A percentile compares a stretch with the other conserved stretches of the same genome.
These are phyloP conservation scores for Digitonthophagus gazella DNA, from an alignment of 2,888 invertebrate species.

Conservation along the genomic window DNA sequence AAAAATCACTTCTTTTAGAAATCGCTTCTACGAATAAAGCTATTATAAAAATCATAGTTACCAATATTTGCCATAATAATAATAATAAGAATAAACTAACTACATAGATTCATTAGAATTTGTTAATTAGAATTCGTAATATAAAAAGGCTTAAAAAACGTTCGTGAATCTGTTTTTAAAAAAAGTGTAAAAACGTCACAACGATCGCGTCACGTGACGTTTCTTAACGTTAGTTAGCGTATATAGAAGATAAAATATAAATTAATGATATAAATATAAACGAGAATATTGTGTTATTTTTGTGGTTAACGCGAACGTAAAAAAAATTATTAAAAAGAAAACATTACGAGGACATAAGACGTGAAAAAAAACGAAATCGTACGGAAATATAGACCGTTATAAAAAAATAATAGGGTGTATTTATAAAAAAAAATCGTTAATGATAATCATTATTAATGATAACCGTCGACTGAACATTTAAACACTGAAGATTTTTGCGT, in stretches of 20 bases:
- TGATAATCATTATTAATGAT: background rate
- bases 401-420: background rate
- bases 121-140: no score
- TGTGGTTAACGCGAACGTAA: conserved; percentile 28
- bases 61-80: conserved; percentile 29
- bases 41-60: conserved; percentile 30
- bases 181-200: conserved; percentile 21
- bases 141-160: background rate
- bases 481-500: no score
- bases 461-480: background rate
- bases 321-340: conserved; percentile 28
- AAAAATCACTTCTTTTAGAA: no score
- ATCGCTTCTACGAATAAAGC: background rate
- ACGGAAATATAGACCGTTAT: no score
- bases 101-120: background rate
- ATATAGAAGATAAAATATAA: conserved; percentile 28
- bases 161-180: conserved; percentile 17
- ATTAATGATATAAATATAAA: conserved; percentile 6
- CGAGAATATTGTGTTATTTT: conserved; percentile 33
- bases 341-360: conserved; percentile 29
- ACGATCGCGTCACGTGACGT: conserved; percentile 28
- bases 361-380: background rate
- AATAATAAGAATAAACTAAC: conserved; percentile 18
- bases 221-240: conserved; percentile 33
- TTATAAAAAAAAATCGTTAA: background rate